A percentile compares a stretch with the other conserved stretches of the same genome.
Evolutionary conservation across 2,797 vertebrate species (phyloP).

Genomic region (Sphenodon punctatus): DNA sequence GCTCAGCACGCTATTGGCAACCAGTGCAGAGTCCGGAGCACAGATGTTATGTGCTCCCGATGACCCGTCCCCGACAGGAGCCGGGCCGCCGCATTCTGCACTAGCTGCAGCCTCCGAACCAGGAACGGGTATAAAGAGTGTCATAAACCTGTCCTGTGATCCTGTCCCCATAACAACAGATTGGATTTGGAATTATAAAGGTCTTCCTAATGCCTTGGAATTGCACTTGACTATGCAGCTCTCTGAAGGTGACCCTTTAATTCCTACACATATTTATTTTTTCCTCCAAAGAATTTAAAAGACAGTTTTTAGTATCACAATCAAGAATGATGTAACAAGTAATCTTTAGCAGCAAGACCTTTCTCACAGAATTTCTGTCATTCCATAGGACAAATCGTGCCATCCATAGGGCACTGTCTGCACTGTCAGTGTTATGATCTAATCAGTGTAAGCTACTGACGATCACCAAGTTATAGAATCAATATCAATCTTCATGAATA

Average conservation of each 20-base stretch:
- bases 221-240: fast-evolving
- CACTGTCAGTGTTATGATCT: background rate
- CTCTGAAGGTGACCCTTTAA: background rate
- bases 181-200: background rate
- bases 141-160: background rate
- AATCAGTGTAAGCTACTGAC: background rate
- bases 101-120: too few species aligned
- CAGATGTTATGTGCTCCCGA: too few species aligned
- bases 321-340: background rate
- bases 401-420: background rate
- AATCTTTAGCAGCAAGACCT: too few species aligned
- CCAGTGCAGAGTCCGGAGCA: too few species aligned
- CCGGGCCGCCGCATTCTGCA: too few species aligned
- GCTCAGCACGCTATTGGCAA: too few species aligned
- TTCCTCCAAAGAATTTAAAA: background rate
- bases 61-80: too few species aligned
- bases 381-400: background rate
- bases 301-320: background rate
- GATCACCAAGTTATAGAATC: background rate
- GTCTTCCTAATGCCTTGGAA: fast-evolving
- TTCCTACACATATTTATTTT: background rate
- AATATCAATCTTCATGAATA: fast-evolving
- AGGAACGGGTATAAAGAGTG: fast-evolving
- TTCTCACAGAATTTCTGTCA: background rate
- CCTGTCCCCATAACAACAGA: background rate